Base-by-base conservation (phyloP, 2,888 invertebrate species). In the Stenodera caucasica region DNA sequence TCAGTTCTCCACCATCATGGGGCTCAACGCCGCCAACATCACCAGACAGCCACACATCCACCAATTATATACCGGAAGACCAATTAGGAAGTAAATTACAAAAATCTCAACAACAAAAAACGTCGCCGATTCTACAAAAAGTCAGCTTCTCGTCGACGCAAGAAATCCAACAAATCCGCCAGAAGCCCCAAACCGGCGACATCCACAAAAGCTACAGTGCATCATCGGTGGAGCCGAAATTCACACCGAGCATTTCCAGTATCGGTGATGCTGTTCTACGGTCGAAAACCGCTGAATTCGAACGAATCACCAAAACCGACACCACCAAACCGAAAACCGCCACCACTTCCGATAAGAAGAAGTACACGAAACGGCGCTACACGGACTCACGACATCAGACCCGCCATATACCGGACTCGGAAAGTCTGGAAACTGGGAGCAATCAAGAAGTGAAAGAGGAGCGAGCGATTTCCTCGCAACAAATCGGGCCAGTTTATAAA, bases 271-370 rank as follows among this genome's bases (percentile, higher is more conserved):
- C 86, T 21, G 88, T 88, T 21, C 75, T 88, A 64, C 81, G 85
- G 66, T 88, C 87, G 2, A 86, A 87, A 77, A 88, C 88, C 0
- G 88, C 86, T 0, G 88, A 88, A 72, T 88, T 88, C 70, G 88
- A 88, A 71, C 81, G 85, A 69, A 85, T 87, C 75, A 77, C 83
- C 53, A 80, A 74, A 67, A 66, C 76, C 2, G 66, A 72, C 4
- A 82, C 80, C 67, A 69, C 68, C 4, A 65, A 68, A 23, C 58
- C 70, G 3, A 55, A 68, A 3, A 68, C 71, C 11, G 67, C 72
- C 14, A 65, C 72, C 8, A 72, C 75, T 23, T 75, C 78, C 26
- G 85, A 86, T 12, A 84, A 84, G 63, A 85, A 86, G 67, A 86
- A 86, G 67, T 85, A 86, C 70, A 84, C 84, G 4, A 85, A 86